These are phyloP conservation scores for Lithophane leautieri DNA, from an alignment of 2,888 invertebrate genomes.

Conservation along the genomic window DNA sequence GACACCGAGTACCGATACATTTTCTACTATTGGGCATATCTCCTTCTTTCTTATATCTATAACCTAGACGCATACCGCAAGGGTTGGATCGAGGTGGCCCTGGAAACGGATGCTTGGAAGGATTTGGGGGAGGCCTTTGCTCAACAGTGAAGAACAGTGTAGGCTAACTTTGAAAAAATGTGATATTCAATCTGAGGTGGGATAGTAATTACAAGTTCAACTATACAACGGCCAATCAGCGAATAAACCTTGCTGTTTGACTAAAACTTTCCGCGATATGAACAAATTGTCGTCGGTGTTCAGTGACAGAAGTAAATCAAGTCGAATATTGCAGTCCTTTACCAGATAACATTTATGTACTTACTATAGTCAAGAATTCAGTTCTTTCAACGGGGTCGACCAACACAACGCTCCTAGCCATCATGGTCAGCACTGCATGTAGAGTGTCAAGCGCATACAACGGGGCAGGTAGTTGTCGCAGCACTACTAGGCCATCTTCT, in stretches of 20 bases:
- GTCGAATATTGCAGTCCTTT: neutral
- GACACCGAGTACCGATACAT: too few relatives aligned
- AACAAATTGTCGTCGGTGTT: neutral
- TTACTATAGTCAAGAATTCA: conserved; percentile 79
- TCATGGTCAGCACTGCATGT: conserved; percentile 77
- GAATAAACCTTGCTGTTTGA: neutral
- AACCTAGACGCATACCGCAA: too few relatives aligned
- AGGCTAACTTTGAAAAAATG: too few relatives aligned
- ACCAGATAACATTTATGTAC: conserved; percentile 30
- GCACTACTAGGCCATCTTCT: conserved; percentile 77
- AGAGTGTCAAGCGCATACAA: conserved; percentile 82
- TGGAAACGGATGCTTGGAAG: too few relatives aligned
- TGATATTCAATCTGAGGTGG: too few relatives aligned
- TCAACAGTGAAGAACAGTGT: too few relatives aligned
- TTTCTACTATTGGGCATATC: too few relatives aligned
- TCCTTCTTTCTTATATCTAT: too few relatives aligned
- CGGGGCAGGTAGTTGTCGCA: conserved; percentile 85
- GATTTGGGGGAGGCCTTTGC: too few relatives aligned
- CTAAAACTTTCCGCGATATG: neutral
- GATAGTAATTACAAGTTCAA: neutral
- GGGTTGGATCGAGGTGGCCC: too few relatives aligned
- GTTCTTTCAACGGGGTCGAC: conserved; percentile 69
- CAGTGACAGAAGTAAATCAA: neutral
- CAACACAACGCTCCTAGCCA: conserved; percentile 78
- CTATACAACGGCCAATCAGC: neutral